Evolutionary conservation across 2,113 vertebrate species (phyloP).

Genomic region (Lynx canadensis): DNA sequence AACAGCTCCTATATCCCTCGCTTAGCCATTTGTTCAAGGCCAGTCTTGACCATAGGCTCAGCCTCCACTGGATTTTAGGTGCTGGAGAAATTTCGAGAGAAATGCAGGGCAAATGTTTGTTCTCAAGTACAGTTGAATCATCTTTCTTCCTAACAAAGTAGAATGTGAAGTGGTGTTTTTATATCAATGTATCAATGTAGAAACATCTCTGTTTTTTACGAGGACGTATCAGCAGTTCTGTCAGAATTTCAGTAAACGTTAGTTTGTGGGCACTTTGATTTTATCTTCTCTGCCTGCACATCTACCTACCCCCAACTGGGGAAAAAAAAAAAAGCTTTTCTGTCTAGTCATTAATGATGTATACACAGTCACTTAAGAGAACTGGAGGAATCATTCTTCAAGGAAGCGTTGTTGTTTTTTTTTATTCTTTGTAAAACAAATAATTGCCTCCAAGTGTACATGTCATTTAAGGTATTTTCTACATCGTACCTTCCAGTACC

Average conservation of each 20-base stretch:
- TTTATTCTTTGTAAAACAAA: conserved; percentile 22
- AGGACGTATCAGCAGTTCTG: conserved; percentile 45
- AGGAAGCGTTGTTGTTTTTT: background rate
- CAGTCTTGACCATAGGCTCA: background rate
- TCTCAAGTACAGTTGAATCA: background rate
- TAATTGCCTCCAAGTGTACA: conserved; percentile 37
- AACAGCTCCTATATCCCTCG: background rate
- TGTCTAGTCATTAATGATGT: conserved; percentile 72
- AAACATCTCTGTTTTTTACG: conserved; percentile 31
- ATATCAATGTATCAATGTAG: conserved; percentile 21
- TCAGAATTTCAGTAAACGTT: conserved; percentile 49
- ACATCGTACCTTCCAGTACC: background rate
- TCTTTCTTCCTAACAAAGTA: background rate
- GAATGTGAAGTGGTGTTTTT: conserved; percentile 36
- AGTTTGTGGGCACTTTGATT: conserved; percentile 66
- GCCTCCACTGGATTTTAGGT: background rate
- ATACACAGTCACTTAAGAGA: conserved; percentile 64
- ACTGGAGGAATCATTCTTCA: conserved; percentile 37
- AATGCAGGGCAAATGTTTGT: background rate
- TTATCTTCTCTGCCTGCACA: conserved; percentile 54
- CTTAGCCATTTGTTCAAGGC: background rate
- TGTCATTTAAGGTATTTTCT: conserved; percentile 18
- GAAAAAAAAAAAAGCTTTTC: background rate
- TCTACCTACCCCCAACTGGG: background rate
- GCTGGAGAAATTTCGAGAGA: conserved; percentile 13